Percentiles rank a stretch among this genome's conserved stretches.
Evolutionary conservation across 1,140 invertebrate species (phyloP).

Genomic region (Panagrolaimus sp.): DNA sequence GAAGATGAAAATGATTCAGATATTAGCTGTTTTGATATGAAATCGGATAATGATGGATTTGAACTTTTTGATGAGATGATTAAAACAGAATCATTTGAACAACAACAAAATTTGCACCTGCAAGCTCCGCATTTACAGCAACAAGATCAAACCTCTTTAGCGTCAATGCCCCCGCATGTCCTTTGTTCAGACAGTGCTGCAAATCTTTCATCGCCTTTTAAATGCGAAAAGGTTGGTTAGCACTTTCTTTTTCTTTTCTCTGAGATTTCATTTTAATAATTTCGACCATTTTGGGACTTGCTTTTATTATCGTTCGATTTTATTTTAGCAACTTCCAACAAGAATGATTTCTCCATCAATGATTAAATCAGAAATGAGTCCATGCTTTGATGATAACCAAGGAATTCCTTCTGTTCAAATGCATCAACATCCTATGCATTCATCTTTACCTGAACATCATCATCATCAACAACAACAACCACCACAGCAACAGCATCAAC

Average conservation of each 20-base stretch:
- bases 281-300: too few relatives aligned
- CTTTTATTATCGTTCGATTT: too few relatives aligned
- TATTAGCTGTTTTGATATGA: not conserved
- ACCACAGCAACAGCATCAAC: not conserved
- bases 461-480: not conserved
- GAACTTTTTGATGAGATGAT: not conserved
- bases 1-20: not conserved
- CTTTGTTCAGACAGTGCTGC: not conserved
- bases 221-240: not conserved
- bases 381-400: not conserved
- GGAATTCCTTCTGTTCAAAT: not conserved
- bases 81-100: not conserved
- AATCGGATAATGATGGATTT: not conserved
- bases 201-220: not conserved
- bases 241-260: too few relatives aligned
- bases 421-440: not conserved
- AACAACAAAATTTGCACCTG: not conserved
- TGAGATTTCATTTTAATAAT: too few relatives aligned
- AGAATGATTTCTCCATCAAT: not conserved
- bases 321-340: too few relatives aligned
- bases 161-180: not conserved
- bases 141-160: too few relatives aligned
- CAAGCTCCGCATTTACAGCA: too few relatives aligned
- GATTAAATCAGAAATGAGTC: slow-evolving; percentile 1
- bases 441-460: not conserved